A percentile compares a stretch with the other conserved stretches of the same genome.
Evolutionary conservation across 2,113 vertebrate genomes (phyloP).

Genomic region (Bucco capensis): DNA sequence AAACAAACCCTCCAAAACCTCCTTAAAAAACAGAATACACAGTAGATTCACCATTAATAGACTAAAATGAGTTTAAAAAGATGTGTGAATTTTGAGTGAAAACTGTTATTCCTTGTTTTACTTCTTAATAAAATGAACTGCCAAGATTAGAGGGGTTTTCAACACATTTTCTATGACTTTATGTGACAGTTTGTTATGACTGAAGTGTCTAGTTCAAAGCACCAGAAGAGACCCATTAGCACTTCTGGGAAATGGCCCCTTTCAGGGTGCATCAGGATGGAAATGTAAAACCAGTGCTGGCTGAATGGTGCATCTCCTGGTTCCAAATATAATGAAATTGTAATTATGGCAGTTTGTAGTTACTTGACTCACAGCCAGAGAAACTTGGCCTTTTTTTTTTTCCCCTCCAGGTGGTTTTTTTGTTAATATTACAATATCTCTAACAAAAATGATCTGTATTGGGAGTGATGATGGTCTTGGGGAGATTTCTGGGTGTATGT

Average conservation of each 20-base stretch:
- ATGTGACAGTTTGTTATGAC: background rate
- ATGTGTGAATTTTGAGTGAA: background rate
- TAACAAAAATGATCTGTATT: background rate
- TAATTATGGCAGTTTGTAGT: background rate
- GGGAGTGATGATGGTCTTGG: background rate
- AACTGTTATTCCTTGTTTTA: background rate
- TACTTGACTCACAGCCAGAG: background rate
- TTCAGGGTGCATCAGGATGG: background rate
- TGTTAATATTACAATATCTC: background rate
- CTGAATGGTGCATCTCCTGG: background rate
- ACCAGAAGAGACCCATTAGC: background rate
- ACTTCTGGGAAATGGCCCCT: background rate
- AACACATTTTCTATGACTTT: background rate
- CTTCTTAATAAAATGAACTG: background rate
- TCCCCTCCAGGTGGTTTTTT: background rate
- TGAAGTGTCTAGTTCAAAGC: background rate
- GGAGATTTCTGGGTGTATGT: background rate
- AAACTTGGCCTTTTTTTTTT: background rate
- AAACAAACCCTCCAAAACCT: rapidly evolving
- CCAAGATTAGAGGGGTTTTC: background rate
- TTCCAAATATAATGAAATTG: background rate
- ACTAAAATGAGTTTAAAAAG: background rate
- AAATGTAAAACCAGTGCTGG: background rate
- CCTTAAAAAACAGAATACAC: background rate
- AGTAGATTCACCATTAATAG: background rate